These are phyloP conservation scores for Agrypnus murinus DNA, from an alignment of 2,888 invertebrate genomes.

Conservation along the genomic window DNA sequence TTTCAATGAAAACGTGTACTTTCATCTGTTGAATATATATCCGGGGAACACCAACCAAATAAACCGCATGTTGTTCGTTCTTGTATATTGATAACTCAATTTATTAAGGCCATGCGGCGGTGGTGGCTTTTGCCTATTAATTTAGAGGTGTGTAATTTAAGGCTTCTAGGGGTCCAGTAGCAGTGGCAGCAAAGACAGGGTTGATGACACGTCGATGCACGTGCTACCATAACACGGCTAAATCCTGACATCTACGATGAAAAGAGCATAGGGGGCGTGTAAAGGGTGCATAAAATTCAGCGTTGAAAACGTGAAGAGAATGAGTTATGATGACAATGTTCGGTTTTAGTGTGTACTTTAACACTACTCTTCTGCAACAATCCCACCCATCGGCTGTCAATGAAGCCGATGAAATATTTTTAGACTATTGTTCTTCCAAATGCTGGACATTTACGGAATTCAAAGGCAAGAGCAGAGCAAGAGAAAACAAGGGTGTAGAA, in stretches of 20 bases:
- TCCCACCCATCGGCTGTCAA: no score
- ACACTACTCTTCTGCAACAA: no score
- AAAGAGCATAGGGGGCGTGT: conserved; percentile 46
- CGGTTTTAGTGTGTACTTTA: no score
- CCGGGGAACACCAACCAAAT: conserved; percentile 2
- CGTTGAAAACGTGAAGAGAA: conserved; percentile 46
- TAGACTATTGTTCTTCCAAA: no score
- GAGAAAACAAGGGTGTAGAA: no score
- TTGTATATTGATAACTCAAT: conserved; percentile 34
- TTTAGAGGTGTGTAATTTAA: conserved; percentile 43
- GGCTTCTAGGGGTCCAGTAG: conserved; percentile 34
- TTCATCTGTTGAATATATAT: conserved; percentile 18
- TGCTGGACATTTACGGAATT: no score
- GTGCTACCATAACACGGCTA: conserved; percentile 37
- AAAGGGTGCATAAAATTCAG: conserved; percentile 52
- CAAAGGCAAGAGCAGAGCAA: no score
- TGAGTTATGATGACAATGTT: conserved; percentile 39
- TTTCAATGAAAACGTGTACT: neutral
- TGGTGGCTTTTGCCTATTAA: conserved; percentile 42
- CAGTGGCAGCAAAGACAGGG: conserved; percentile 42
- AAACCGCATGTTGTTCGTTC: conserved; percentile 14
- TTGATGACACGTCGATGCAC: conserved; percentile 47
- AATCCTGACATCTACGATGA: conserved; percentile 43
- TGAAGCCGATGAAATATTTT: no score
- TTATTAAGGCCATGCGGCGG: conserved; percentile 18